Evolutionary conservation across 2,888 invertebrate species (phyloP).

Genomic region (Melinopterus prodromus): DNA sequence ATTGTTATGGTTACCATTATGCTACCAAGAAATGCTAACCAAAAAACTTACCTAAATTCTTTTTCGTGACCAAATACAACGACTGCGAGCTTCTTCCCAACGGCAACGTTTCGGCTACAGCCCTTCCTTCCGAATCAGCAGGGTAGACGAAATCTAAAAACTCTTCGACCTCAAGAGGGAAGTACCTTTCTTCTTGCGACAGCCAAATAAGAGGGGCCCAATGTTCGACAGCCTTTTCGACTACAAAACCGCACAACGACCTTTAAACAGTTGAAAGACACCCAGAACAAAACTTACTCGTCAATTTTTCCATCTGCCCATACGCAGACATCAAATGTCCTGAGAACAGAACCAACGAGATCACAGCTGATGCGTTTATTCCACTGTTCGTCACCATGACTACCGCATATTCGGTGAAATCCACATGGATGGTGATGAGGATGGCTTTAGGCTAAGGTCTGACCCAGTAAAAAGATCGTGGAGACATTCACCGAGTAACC

Average conservation of each 20-base stretch:
- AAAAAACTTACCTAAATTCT: conserved; percentile 58
- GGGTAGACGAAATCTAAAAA: conserved; percentile 66
- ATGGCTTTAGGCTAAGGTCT: neutral
- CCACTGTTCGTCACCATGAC: neutral
- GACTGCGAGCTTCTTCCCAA: conserved; percentile 56
- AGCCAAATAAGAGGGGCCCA: conserved; percentile 76
- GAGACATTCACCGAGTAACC: neutral
- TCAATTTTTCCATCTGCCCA: neutral
- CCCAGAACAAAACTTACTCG: neutral
- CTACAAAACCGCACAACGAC: conserved; percentile 1
- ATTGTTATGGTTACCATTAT: no score
- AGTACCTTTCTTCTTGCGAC: conserved; percentile 70
- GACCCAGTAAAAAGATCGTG: neutral
- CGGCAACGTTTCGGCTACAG: conserved; percentile 40
- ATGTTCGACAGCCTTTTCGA: conserved; percentile 36
- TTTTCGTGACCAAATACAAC: conserved; percentile 63
- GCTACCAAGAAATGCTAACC: no score
- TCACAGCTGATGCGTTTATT: neutral
- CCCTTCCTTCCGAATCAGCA: conserved; percentile 49
- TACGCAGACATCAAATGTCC: neutral
- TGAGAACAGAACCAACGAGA: neutral
- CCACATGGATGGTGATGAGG: neutral
- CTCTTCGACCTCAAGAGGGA: conserved; percentile 69
- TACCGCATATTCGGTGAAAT: neutral
- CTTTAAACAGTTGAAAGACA: neutral